These are phyloP conservation scores for Leuciscus waleckii DNA, from an alignment of 2,797 vertebrate genomes.

Conservation along the genomic window DNA sequence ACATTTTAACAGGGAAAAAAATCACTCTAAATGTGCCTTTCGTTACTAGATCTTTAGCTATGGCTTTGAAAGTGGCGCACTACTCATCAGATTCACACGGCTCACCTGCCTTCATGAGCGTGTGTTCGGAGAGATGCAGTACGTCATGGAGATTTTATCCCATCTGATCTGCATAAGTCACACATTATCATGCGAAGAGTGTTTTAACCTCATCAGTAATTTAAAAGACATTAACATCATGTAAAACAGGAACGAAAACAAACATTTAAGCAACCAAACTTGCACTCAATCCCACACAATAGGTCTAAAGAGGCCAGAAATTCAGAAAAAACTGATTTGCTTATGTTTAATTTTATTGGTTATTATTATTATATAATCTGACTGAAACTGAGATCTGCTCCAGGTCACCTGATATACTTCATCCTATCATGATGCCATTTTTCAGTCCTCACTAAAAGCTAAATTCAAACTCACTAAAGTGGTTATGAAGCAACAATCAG, in stretches of 20 bases:
- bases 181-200: not conserved
- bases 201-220: constrained; percentile 5
- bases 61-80: not conserved
- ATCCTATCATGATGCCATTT: not conserved
- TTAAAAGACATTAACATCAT: constrained; percentile 27
- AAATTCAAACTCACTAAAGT: not conserved
- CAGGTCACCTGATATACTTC: not conserved
- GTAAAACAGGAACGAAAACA: constrained; percentile 4
- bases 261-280: not conserved
- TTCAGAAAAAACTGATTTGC: not conserved
- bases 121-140: not conserved
- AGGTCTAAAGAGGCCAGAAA: not conserved
- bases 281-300: not conserved
- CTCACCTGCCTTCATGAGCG: not conserved
- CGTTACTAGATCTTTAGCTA: not conserved
- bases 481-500: not conserved
- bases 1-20: not conserved
- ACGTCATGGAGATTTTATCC: constrained; percentile 1
- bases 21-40: not conserved
- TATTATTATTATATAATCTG: too few relatives aligned
- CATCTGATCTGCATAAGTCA: constrained; percentile 18
- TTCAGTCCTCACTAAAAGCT: not conserved
- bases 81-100: not conserved
- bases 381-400: not conserved
- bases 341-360: not conserved